Conservation (phyloP, 2,113 vertebrate genomes). For the Amblyornis subalaris region DNA sequence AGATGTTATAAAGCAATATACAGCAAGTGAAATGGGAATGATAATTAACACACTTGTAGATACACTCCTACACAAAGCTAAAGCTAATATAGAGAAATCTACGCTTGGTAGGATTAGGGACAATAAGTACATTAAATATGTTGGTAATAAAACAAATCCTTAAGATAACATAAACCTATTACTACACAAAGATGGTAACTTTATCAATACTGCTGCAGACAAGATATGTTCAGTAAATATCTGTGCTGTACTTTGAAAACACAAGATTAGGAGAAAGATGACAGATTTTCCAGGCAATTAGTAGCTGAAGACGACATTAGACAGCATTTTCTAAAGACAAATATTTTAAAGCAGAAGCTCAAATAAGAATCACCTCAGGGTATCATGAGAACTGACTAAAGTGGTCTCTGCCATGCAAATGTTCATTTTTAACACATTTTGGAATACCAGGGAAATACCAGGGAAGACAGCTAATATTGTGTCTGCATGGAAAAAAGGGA, state of each 20-base stretch:
- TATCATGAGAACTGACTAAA: background rate
- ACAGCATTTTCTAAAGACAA: background rate
- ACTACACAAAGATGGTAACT: background rate
- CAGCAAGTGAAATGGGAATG: background rate
- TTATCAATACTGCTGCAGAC: background rate
- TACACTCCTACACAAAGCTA: background rate
- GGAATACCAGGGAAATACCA: conserved; percentile 34
- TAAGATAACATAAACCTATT: background rate
- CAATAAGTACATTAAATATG: background rate
- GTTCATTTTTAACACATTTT: background rate
- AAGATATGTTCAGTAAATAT: background rate
- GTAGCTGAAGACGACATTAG: background rate
- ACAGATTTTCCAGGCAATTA: background rate
- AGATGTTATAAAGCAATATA: background rate
- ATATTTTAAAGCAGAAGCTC: background rate
- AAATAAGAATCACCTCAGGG: background rate
- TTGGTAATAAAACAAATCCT: background rate
- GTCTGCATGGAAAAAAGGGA: background rate
- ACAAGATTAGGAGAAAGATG: background rate
- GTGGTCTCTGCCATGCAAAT: background rate
- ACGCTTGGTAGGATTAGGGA: background rate
- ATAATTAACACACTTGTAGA: background rate
- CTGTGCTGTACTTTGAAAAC: background rate
- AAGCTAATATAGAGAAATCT: background rate
- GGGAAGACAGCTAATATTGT: conserved; percentile 3